A percentile compares a stretch with the other conserved stretches of the same genome.
Evolutionary conservation across 1,140 invertebrate species (phyloP).

Genomic region (Caenorhabditis remanei): DNA sequence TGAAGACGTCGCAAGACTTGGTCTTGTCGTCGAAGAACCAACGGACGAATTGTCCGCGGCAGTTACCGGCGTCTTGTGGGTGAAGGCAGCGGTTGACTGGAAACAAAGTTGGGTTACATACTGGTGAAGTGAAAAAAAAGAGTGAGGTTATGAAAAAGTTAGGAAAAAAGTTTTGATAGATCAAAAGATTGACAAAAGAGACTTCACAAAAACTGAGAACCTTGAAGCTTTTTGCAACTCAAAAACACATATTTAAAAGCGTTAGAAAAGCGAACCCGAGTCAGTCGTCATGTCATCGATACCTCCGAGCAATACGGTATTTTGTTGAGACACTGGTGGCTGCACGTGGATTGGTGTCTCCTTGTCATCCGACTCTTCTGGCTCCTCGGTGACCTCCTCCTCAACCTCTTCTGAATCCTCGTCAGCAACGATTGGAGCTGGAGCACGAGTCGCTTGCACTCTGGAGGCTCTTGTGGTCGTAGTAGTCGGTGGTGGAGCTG

Average conservation of each 20-base stretch:
- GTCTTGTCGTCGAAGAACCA: conserved; percentile 81
- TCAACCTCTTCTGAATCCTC: conserved; percentile 55
- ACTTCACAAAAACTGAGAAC: neutral
- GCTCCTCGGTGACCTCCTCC: conserved; percentile 2
- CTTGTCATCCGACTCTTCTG: conserved; percentile 28
- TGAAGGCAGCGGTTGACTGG: conserved; percentile 72
- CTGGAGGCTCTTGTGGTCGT: conserved; percentile 56
- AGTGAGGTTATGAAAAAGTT: no score
- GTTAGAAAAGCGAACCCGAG: conserved; percentile 55
- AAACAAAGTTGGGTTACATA: neutral
- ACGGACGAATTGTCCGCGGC: conserved; percentile 74
- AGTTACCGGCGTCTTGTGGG: conserved; percentile 71
- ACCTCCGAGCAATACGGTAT: conserved; percentile 41
- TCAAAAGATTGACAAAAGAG: neutral
- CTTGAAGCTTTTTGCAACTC: conserved; percentile 11
- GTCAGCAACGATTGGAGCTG: conserved; percentile 11
- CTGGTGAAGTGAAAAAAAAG: neutral
- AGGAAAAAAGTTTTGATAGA: neutral
- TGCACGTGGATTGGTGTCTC: conserved; percentile 45
- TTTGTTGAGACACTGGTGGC: conserved; percentile 38
- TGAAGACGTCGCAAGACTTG: conserved; percentile 82
- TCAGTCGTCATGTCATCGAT: conserved; percentile 47
- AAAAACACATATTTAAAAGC: conserved; percentile 7
- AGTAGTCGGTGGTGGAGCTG: neutral
- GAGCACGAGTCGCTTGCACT: conserved; percentile 11